These are phyloP conservation scores for Coracias cyanogaster DNA, from an alignment of 2,797 vertebrate genomes.

Conservation along the genomic window DNA sequence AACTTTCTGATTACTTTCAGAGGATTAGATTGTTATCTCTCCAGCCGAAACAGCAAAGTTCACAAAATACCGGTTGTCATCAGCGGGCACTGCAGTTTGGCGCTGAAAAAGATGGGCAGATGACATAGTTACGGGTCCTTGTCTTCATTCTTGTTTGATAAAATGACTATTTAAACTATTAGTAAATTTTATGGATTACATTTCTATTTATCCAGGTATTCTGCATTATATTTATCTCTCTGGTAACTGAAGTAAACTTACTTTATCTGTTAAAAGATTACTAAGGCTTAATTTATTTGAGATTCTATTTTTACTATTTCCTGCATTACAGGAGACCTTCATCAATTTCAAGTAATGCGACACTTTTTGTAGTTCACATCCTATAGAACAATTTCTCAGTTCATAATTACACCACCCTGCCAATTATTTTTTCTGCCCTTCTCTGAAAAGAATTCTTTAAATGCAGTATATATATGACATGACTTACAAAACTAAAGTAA, in stretches of 20 bases:
- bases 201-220: not conserved
- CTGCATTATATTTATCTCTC: not conserved
- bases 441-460: slow-evolving; percentile 22
- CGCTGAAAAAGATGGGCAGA: not conserved
- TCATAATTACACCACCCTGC: not conserved
- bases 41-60: not conserved
- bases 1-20: slow-evolving; percentile 37
- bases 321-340: not conserved
- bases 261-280: not conserved
- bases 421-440: slow-evolving; percentile 16
- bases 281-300: not conserved
- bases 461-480: not conserved
- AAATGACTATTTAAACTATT: not conserved
- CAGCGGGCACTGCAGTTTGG: not conserved
- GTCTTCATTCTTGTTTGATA: not conserved
- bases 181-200: not conserved
- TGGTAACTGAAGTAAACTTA: not conserved
- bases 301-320: not conserved
- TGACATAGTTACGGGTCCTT: not conserved
- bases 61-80: not conserved
- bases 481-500: not conserved
- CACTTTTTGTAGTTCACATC: not conserved
- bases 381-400: slow-evolving; percentile 1
- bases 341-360: slow-evolving; percentile 4
- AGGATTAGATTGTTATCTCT: slow-evolving; percentile 6